These are phyloP conservation scores for Noctua janthe DNA, from an alignment of 2,888 invertebrate genomes.

Conservation along the genomic window DNA sequence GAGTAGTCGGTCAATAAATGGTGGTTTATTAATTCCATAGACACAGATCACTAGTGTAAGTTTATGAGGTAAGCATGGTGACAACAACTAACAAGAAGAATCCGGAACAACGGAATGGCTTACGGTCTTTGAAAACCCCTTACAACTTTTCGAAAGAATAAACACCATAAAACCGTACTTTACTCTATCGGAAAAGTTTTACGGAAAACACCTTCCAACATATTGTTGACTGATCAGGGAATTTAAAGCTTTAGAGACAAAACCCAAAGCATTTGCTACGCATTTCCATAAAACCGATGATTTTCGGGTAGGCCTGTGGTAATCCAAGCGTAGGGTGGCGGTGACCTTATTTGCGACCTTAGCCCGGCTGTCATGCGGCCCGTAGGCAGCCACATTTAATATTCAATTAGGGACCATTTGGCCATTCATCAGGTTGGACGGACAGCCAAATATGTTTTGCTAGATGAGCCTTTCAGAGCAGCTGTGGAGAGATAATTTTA, in stretches of 20 bases:
- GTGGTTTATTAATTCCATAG: neutral
- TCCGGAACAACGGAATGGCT: neutral
- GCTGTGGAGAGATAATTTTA: conserved; percentile 21
- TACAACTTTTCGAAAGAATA: neutral
- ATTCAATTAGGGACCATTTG: conserved; percentile 84
- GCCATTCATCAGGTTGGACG: conserved; percentile 78
- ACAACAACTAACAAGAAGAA: neutral
- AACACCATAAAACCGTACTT: neutral
- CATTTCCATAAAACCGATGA: conserved; percentile 48
- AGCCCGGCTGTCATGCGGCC: conserved; percentile 77
- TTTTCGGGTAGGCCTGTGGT: conserved; percentile 42
- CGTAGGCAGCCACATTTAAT: conserved; percentile 81
- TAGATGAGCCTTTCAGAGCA: conserved; percentile 65
- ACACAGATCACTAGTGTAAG: neutral
- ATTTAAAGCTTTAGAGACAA: conserved; percentile 25
- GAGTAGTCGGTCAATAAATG: neutral
- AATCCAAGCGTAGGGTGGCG: conserved; percentile 65
- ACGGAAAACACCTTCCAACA: neutral
- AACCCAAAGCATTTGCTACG: conserved; percentile 21
- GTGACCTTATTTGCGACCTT: conserved; percentile 70
- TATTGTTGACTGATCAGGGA: conserved; percentile 35
- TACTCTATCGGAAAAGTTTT: conserved; percentile 31
- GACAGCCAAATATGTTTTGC: conserved; percentile 59
- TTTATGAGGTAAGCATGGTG: neutral
- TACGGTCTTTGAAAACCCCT: no score